Base-by-base conservation (phyloP, 2,888 invertebrate genomes). In the Epicampocera succincta region DNA sequence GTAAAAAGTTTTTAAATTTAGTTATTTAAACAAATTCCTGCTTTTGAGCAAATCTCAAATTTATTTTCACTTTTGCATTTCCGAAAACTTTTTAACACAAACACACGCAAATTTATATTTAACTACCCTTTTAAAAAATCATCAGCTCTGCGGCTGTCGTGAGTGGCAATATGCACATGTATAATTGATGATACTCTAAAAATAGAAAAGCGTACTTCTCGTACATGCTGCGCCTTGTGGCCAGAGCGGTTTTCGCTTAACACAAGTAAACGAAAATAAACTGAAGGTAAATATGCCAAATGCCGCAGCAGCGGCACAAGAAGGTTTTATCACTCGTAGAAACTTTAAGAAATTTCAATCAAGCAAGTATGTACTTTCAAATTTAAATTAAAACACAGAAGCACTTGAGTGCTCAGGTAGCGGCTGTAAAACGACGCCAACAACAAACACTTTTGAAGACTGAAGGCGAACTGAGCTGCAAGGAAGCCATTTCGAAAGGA, bases 391-490 rank as follows among this genome's bases (percentile, higher is more conserved):
- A 46, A 54, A 56, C 33, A n/a, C 33, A 42, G 12, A 72, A 63
- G 19, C 33, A 44, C 58, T 78, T 69, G 15, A 44, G 52, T 44
- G 25, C 66, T 75, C 44, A 48, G n/a, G 17, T 63, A 54, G 65
- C 52, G 74, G 52, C 33, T 33, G 42, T 40, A 13, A 54, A 75
- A 61, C 66, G 74, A 71, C 82, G 78, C 52, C 73, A 82, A 75
- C 78, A 74, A 78, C 78, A 78, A 82, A 71, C 78, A 75, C 54
- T 66, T 74, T 60, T 74, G 54, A 82, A 54, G 78, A 72, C 82
- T 82, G 54, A 71, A 75, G 74, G 71, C 78, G 78, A 75, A 82
- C 82, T 82, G 65, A 82, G 56, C 61, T 72, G 74, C 60, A 77
- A 78, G 65, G 29, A 68, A 52, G 56, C 54, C 54, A 69, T 48